Percentiles rank a stretch among this genome's conserved stretches.
Evolutionary conservation across 2,797 vertebrate species (phyloP).

Genomic region (Betta splendens): DNA sequence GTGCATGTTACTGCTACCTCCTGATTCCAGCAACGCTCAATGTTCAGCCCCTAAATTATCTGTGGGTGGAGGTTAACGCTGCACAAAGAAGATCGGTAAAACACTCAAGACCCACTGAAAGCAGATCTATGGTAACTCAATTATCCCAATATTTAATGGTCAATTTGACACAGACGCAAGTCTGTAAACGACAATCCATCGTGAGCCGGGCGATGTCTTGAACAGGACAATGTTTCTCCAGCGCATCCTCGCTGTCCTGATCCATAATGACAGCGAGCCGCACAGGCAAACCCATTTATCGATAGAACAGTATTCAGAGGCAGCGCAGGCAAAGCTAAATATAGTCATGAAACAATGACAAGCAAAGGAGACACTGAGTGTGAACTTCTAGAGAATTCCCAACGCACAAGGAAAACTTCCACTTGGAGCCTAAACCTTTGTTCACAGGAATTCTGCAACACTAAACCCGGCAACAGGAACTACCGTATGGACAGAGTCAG

Average conservation of each 20-base stretch:
- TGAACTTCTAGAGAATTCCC: conserved; percentile 30
- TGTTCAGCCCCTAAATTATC: conserved; percentile 26
- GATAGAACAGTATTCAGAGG: not conserved
- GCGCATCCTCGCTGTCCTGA: not conserved
- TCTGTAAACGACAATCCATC: too few relatives aligned
- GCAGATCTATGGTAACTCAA: conserved; percentile 4
- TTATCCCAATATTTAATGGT: not conserved
- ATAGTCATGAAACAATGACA: conserved; percentile 36
- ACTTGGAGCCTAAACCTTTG: not conserved
- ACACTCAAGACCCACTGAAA: conserved; percentile 11
- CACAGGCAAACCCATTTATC: too few relatives aligned
- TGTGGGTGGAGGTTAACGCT: conserved; percentile 4
- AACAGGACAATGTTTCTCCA: too few relatives aligned
- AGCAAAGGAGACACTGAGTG: conserved; percentile 34
- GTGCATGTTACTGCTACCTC: conserved; percentile 1
- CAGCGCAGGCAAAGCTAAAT: conserved; percentile 19
- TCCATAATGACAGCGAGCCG: not conserved
- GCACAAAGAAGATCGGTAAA: not conserved
- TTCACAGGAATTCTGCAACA: not conserved
- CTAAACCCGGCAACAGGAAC: too few relatives aligned
- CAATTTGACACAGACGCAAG: too few relatives aligned
- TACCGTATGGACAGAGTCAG: too few relatives aligned
- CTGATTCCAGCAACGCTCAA: not conserved
- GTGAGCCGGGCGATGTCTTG: too few relatives aligned
- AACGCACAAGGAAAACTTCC: conserved; percentile 11